Conservation (phyloP, 1,140 invertebrate genomes). For the Conus ventricosus region DNA sequence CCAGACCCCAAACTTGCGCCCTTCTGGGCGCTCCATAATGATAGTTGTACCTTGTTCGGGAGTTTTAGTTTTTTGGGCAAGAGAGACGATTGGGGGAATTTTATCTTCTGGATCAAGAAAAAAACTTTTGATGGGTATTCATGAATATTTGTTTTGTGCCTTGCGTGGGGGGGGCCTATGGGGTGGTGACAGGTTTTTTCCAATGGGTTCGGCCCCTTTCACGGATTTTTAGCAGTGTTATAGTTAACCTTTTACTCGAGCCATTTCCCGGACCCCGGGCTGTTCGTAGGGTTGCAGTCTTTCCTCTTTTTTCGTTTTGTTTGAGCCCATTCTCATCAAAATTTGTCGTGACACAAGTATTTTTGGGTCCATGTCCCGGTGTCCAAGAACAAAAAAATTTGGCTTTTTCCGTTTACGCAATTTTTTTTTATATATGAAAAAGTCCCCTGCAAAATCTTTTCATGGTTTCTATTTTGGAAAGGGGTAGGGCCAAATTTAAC, state of each 20-base stretch:
- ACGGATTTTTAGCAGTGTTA: not conserved
- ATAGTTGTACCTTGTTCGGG: conserved; percentile 41
- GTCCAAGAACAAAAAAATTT: conserved; percentile 49
- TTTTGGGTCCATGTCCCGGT: too few relatives aligned
- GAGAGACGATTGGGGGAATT: conserved; percentile 20
- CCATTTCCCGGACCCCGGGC: conserved; percentile 57
- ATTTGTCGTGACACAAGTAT: too few relatives aligned
- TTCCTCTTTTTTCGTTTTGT: too few relatives aligned
- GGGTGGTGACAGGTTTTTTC: conserved; percentile 39
- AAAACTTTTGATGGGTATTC: conserved; percentile 42
- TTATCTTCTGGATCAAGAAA: conserved; percentile 31
- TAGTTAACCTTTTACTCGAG: too few relatives aligned
- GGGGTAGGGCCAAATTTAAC: conserved; percentile 55
- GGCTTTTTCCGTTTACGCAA: conserved; percentile 53
- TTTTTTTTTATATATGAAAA: conserved; percentile 32
- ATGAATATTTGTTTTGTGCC: conserved; percentile 24
- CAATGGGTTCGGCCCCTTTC: conserved; percentile 37
- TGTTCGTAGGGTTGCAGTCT: conserved; percentile 71
- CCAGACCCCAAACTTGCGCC: conserved; percentile 40
- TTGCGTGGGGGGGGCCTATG: too few relatives aligned
- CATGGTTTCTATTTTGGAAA: conserved; percentile 42
- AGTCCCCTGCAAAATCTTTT: conserved; percentile 41
- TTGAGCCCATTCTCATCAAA: too few relatives aligned
- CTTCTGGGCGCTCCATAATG: conserved; percentile 37
- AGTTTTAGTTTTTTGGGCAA: conserved; percentile 39